Evolutionary conservation across 2,113 vertebrate genomes (phyloP), one percentile per base, ranked within the genome.

Genomic region (Hassar affinis): DNA sequence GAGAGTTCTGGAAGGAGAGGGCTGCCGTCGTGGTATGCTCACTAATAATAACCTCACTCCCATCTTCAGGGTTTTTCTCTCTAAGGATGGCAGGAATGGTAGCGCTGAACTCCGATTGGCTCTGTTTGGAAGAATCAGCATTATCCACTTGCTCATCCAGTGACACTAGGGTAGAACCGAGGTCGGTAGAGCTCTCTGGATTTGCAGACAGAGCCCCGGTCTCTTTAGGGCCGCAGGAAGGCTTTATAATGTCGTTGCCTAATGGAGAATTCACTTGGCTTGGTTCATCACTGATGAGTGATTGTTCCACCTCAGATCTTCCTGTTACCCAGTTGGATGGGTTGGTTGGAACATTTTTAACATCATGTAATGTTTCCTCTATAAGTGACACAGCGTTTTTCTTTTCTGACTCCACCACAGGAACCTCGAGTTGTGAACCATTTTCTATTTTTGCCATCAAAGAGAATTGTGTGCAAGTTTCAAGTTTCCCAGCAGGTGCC

Each of bases 1-100:
- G 84, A 1, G 93, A 18, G 88, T 95, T 99, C 38, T 96, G 94
- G 80, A 99, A 96, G 7, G 1, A 4, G 2, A 98, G 82, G 0
- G 93, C 92, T 79, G 95, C 95, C 0, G 62, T 91, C 0, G 96
- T 97, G 0, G 87, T 81, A 27, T 98, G 96, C 5, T 96, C 91
- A 6, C 86, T 85, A n/a, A 95, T 76, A 25, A 95, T 7, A 1
- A 61, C 88, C 84, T 92, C 91, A 3, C 90, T 95, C 11, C 95
- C 95, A 3, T 96, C 94, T 78, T 85, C 38, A 15, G 47, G 14
- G 80, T 89, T 90, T 12, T 93, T 91, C 80, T 98, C 96, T 69
- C 83, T 90, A 52, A 97, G 77, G 0, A 89, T 0, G 86, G 82
- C 0, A 84, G 89, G 0, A 82, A 77, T 49, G 2, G 54, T 47